phyloP scores from a whole-genome alignment of 2,797 vertebrate species.

The Vipera latastei region DNA sequence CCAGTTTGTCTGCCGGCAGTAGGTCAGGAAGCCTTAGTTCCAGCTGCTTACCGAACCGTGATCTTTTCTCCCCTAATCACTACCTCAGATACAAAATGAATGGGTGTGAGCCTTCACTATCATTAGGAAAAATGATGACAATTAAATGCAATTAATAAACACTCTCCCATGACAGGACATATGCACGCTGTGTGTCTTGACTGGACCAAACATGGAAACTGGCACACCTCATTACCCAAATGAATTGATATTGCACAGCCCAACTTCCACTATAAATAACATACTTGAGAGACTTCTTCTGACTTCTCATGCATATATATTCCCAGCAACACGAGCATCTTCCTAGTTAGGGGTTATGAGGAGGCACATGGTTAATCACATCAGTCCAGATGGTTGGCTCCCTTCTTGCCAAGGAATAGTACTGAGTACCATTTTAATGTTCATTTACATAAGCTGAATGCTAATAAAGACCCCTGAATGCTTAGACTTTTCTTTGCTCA shows the following conservation, averaged over 20 bases:
- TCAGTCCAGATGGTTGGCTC: conserved; percentile 55
- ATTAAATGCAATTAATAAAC: conserved; percentile 70
- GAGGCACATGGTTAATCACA: conserved; percentile 60
- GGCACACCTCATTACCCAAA: conserved; percentile 65
- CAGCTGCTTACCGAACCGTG: conserved; percentile 47
- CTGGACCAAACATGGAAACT: conserved; percentile 52
- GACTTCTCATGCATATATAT: conserved; percentile 36
- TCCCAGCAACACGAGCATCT: conserved; percentile 47
- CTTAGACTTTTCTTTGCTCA: conserved; percentile 35
- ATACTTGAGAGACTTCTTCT: conserved; percentile 51
- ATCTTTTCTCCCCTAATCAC: conserved; percentile 32
- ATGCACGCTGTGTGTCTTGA: conserved; percentile 58
- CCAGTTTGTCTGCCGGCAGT: conserved; percentile 31
- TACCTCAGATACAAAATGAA: conserved; percentile 54
- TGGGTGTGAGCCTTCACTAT: conserved; percentile 41
- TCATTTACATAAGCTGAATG: conserved; percentile 57
- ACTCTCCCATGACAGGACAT: conserved; percentile 59
- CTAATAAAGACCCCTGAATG: conserved; percentile 59
- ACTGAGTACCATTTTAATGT: conserved; percentile 62
- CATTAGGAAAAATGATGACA: conserved; percentile 58
- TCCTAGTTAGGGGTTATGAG: conserved; percentile 59
- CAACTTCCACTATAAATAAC: conserved; percentile 59
- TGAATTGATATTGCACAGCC: conserved; percentile 49
- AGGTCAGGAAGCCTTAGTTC: conserved; percentile 41
- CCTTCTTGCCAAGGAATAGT: conserved; percentile 62